Base-by-base conservation (phyloP, 2,113 vertebrate species). In the Crocuta crocuta region DNA sequence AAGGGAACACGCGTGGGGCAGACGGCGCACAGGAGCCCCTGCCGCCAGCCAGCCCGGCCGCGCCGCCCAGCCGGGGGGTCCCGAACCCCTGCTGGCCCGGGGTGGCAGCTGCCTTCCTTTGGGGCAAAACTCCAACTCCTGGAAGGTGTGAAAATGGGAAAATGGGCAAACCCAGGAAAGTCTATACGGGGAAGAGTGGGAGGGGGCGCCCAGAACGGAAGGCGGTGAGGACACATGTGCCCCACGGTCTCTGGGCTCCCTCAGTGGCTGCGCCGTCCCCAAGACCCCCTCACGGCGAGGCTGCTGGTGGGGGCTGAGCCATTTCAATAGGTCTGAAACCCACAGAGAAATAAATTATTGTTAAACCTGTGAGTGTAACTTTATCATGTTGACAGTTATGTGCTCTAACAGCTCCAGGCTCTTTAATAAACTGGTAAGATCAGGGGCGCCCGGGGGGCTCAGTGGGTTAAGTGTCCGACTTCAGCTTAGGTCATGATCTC, bases 151-250 rank as follows among this genome's bases (percentile, higher is more conserved):
- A 31, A 17, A 7, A 33, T 3, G 13, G 35, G 28, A 13, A 55
- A 24, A 0, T 17, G 63, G 33, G 65, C 39, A 21, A 33, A 9
- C 26, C 19, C 78, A 31, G 53, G n/a, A 33, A 15, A 24, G 7
- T 10, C 63, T n/a, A 3, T 1, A 11, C 13, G 10, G 81, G 81
- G 21, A 11, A 6, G 33, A 13, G 5, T 17, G 6, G 39, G 5
- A 10, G 4, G 39, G 10, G 4, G 16, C 0, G 3, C 24, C 35
- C 1, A 2, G 39, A 6, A 7, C 0, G 23, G 45, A 31, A 3
- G 10, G 11, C n/a, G 4, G n/a, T 0, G 15, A 33, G 26, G 63
- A 7, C 3, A 1, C 11, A 3, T 4, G 15, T 10, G 2, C 43
- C 43, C 17, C 68, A 35, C 12, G 7, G 58, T 61, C 15, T 45